A percentile compares a stretch with the other conserved stretches of the same genome.
phyloP scores from a whole-genome alignment of 2,888 invertebrate species.

The Melipona bicolor region DNA sequence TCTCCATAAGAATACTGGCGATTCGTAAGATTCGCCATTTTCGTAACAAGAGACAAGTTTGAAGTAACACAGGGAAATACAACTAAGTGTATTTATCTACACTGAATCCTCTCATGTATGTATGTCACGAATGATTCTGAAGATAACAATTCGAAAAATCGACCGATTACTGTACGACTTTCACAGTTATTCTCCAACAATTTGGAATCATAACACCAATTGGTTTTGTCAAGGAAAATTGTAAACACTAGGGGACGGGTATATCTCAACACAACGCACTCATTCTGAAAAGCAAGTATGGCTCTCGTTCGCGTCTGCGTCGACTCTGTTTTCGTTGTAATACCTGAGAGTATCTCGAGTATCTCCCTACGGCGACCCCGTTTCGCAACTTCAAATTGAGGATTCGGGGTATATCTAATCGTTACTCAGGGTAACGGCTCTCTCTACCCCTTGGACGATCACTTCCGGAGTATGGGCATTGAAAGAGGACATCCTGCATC shows the following conservation, averaged over 20 bases:
- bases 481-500: constrained; percentile 64
- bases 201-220: constrained; percentile 40
- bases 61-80: constrained; percentile 18
- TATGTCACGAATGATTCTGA: background rate
- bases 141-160: background rate
- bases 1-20: constrained; percentile 40
- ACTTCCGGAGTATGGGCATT: constrained; percentile 57
- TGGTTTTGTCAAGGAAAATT: constrained; percentile 28
- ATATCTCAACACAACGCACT: constrained; percentile 30
- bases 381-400: constrained; percentile 70
- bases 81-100: constrained; percentile 25
- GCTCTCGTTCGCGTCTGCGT: constrained; percentile 56
- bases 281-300: constrained; percentile 48
- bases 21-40: constrained; percentile 58
- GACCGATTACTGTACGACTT: background rate
- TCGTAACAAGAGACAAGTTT: constrained; percentile 47
- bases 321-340: constrained; percentile 55
- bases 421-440: constrained; percentile 62
- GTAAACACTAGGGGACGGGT: constrained; percentile 54
- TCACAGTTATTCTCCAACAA: background rate
- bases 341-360: constrained; percentile 44
- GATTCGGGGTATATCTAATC: constrained; percentile 68
- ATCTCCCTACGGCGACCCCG: constrained; percentile 68
- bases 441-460: constrained; percentile 58
- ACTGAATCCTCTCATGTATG: background rate